These are phyloP conservation scores for Tylochromis polylepis DNA, from an alignment of 2,113 vertebrate genomes.

Conservation along the genomic window DNA sequence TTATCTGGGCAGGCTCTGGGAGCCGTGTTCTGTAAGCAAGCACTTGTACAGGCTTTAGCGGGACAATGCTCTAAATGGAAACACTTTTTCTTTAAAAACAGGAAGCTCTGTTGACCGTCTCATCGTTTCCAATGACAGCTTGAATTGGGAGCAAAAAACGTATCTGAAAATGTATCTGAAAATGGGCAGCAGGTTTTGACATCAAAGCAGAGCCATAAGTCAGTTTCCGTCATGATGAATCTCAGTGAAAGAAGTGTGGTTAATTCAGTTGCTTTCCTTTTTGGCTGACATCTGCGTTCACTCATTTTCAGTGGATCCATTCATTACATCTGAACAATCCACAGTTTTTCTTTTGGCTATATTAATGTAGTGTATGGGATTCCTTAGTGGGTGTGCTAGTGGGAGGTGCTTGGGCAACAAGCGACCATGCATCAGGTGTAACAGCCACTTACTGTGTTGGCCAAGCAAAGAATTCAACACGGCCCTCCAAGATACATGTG, in stretches of 20 bases:
- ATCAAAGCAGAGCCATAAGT: neutral
- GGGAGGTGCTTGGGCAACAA: neutral
- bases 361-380: neutral
- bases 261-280: neutral
- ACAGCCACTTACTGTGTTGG: neutral
- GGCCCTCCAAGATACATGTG: neutral
- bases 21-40: neutral
- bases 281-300: neutral
- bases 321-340: neutral
- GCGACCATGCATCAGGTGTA: too few species aligned
- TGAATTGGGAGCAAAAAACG: neutral
- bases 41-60: neutral
- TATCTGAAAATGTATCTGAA: neutral
- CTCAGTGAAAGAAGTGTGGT: neutral
- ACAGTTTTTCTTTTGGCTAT: neutral
- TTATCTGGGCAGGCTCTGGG: neutral
- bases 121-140: neutral
- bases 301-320: neutral
- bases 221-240: neutral
- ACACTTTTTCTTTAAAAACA: neutral
- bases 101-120: neutral
- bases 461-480: rapidly evolving
- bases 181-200: neutral
- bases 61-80: neutral
- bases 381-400: neutral